phyloP scores from a whole-genome alignment of 1,140 invertebrate genomes.

The Acarapis woodi region DNA sequence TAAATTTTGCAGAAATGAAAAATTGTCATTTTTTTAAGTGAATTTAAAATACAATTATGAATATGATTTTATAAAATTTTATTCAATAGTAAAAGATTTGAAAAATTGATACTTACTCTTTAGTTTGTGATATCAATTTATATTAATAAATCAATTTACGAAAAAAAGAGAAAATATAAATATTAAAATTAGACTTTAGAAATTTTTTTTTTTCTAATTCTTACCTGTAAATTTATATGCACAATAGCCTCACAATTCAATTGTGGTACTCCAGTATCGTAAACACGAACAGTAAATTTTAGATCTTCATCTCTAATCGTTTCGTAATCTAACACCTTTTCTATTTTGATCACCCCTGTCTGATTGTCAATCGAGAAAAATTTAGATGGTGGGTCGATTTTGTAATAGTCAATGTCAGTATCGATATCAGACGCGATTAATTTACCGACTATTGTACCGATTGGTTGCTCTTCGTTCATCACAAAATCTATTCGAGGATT shows the following conservation, averaged over 20 bases:
- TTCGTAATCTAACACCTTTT: conserved; percentile 40
- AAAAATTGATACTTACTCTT: no score
- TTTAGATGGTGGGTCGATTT: conserved; percentile 33
- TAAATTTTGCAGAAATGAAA: no score
- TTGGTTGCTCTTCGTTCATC: conserved; percentile 50
- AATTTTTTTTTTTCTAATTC: no score
- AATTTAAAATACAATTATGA: no score
- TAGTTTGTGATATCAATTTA: no score
- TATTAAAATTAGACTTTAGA: no score
- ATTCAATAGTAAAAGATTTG: no score
- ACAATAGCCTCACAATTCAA: conserved; percentile 39
- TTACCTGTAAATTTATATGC: conserved; percentile 37
- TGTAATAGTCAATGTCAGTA: conserved; percentile 43
- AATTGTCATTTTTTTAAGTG: no score
- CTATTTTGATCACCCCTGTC: conserved; percentile 27
- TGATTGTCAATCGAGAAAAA: conserved; percentile 43
- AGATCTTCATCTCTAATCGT: conserved; percentile 15
- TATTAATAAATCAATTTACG: no score
- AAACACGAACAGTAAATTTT: conserved; percentile 41
- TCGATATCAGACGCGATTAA: conserved; percentile 51
- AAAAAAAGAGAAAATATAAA: no score
- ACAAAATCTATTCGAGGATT: conserved; percentile 30
- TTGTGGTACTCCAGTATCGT: conserved; percentile 51
- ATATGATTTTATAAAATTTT: no score
- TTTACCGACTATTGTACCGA: conserved; percentile 42